A percentile compares a stretch with the other conserved stretches of the same genome.
Evolutionary conservation across 2,797 vertebrate species (phyloP).

Genomic region (Selene dorsalis): DNA sequence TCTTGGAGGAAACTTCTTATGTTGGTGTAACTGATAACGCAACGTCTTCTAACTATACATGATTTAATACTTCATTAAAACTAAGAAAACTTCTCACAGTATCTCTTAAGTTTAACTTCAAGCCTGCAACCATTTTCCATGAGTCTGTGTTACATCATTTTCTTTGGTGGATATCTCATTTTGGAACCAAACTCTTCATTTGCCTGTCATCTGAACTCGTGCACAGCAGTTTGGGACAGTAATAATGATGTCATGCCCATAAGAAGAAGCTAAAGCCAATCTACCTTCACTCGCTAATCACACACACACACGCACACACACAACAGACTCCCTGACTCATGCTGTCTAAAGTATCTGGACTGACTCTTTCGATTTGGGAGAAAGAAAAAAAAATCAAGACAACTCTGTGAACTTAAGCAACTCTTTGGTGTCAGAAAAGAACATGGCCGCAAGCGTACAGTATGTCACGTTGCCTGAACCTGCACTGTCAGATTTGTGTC

Average conservation of each 20-base stretch:
- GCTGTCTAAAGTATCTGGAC: constrained; percentile 25
- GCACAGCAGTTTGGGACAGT: constrained; percentile 48
- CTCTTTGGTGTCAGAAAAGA: constrained; percentile 84
- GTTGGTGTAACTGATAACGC: constrained; percentile 27
- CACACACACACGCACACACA: constrained; percentile 3
- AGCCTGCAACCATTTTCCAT: constrained; percentile 16
- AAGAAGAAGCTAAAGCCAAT: constrained; percentile 45
- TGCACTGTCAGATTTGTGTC: constrained; percentile 90
- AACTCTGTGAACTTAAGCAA: constrained; percentile 78
- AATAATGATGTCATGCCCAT: constrained; percentile 24
- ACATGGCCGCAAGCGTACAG: constrained; percentile 68
- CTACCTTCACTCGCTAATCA: background rate
- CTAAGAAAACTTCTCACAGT: constrained; percentile 11
- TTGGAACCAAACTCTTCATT: constrained; percentile 63
- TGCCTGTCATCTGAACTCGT: constrained; percentile 30
- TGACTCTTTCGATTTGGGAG: constrained; percentile 41
- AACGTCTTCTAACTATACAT: background rate
- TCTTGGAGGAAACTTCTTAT: constrained; percentile 33
- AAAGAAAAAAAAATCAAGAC: constrained; percentile 60
- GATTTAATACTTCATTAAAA: constrained; percentile 31
- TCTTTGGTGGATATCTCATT: constrained; percentile 36
- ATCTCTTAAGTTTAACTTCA: constrained; percentile 8
- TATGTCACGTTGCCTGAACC: constrained; percentile 66
- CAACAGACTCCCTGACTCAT: constrained; percentile 35
- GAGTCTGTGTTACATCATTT: constrained; percentile 11